Evolutionary conservation across 2,113 vertebrate species (phyloP).

Genomic region (Seriola aureovittata): DNA sequence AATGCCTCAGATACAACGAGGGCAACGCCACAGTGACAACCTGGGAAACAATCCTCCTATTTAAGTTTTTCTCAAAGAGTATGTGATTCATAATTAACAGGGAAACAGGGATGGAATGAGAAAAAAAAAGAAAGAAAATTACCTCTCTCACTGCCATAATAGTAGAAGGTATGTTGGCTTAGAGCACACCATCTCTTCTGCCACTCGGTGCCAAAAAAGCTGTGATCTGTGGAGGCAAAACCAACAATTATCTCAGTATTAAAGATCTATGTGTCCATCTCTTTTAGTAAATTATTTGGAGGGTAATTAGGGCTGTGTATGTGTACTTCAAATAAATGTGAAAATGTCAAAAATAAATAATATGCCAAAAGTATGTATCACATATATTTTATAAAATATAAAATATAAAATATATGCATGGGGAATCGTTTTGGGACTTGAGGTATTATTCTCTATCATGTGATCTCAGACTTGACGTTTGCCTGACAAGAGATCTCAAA

Average conservation of each 20-base stretch:
- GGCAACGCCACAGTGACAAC: neutral
- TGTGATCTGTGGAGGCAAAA: slow-evolving; percentile 89
- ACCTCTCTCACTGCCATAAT: slow-evolving; percentile 98
- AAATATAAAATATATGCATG: too few relatives aligned
- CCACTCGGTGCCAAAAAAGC: slow-evolving; percentile 97
- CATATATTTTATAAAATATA: neutral
- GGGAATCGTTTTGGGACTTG: neutral
- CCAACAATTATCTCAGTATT: neutral
- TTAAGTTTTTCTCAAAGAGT: neutral
- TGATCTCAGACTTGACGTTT: neutral
- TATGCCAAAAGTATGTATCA: neutral
- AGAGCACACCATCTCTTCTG: slow-evolving; percentile 97
- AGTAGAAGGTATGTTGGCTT: slow-evolving; percentile 92
- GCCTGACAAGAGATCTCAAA: neutral
- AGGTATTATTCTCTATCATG: neutral
- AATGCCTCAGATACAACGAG: neutral
- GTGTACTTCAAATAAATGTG: neutral
- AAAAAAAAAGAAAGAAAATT: slow-evolving; percentile 13
- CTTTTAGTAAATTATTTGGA: neutral
- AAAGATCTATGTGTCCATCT: neutral
- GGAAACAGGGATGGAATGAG: neutral
- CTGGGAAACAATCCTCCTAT: neutral
- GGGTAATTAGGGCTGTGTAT: neutral
- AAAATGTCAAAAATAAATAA: neutral
- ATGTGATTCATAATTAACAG: neutral